Percentiles rank a stretch among this genome's conserved stretches.
Conservation (phyloP, 2,113 vertebrate genomes). For the Lanius collurio region DNA sequence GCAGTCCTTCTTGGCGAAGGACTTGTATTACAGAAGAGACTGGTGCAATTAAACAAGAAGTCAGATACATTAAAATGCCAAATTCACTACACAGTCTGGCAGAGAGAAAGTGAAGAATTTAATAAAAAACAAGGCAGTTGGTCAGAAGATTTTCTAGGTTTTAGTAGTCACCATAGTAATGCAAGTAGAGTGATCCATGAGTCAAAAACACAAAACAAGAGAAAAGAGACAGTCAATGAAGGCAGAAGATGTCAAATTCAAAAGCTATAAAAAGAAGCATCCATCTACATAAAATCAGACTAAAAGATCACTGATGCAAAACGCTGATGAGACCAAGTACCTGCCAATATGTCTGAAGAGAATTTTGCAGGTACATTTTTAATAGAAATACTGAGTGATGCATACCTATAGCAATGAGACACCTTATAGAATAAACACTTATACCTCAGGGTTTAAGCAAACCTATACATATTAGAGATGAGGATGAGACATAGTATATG, state of each 20-base stretch:
- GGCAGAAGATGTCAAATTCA: background rate
- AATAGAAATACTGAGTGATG: background rate
- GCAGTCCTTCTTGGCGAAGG: background rate
- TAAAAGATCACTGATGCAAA: background rate
- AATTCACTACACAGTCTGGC: background rate
- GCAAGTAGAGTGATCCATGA: background rate
- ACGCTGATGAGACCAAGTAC: background rate
- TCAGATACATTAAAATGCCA: slow-evolving; percentile 12
- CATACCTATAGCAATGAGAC: background rate
- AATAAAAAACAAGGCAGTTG: background rate
- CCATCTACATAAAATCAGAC: background rate
- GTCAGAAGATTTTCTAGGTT: background rate
- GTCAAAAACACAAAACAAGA: background rate
- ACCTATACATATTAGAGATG: background rate
- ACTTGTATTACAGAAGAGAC: background rate
- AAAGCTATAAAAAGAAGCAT: background rate
- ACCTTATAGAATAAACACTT: background rate
- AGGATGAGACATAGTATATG: background rate
- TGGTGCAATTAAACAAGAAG: background rate
- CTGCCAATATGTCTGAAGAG: background rate
- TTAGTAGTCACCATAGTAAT: background rate
- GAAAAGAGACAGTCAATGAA: background rate
- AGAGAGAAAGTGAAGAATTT: background rate
- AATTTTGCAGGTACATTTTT: background rate
- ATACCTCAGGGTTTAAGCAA: background rate